These are phyloP conservation scores for Carlito syrichta DNA, from an alignment of 2,113 vertebrate genomes.

Conservation along the genomic window DNA sequence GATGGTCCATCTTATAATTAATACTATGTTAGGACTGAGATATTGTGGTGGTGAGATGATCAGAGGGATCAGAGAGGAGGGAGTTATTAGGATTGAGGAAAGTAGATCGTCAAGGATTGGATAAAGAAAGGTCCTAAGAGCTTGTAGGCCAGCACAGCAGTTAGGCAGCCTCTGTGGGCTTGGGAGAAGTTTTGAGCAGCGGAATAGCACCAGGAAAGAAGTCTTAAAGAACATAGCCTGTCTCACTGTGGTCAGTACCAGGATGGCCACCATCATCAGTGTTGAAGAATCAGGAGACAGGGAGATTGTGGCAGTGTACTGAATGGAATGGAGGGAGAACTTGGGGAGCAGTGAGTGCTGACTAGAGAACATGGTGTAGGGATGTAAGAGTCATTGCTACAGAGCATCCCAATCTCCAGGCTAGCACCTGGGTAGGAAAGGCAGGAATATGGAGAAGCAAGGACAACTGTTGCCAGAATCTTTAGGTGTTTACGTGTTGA, in stretches of 20 bases:
- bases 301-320: not conserved
- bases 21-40: not conserved
- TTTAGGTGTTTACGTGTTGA: not conserved
- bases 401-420: not conserved
- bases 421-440: not conserved
- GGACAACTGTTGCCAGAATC: not conserved
- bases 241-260: not conserved
- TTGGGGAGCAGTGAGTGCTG: not conserved
- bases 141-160: not conserved
- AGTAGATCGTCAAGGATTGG: not conserved
- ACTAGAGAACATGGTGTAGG: no score
- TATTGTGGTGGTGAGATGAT: not conserved
- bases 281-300: not conserved
- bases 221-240: not conserved
- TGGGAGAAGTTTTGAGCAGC: not conserved
- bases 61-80: not conserved
- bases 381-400: not conserved
- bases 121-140: not conserved
- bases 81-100: no score
- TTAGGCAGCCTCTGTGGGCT: not conserved
- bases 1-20: not conserved
- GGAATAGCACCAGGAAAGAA: not conserved
- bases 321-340: not conserved
- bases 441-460: not conserved
- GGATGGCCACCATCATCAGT: rapidly evolving